phyloP scores from a whole-genome alignment of 2,113 vertebrate species.

The Pelusios castaneus region DNA sequence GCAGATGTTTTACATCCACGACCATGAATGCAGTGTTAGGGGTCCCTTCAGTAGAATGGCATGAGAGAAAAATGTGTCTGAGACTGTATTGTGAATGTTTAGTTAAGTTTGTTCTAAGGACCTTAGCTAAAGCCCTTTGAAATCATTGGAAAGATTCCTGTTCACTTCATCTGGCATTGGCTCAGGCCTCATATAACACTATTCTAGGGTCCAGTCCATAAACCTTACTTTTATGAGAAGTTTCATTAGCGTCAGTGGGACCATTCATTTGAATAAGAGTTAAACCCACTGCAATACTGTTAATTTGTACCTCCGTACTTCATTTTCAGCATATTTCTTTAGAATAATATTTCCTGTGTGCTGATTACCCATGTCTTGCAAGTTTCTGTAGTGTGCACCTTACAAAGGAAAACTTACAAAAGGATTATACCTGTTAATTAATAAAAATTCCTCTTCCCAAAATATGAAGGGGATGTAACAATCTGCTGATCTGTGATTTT shows the following conservation, averaged over 20 bases:
- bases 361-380: not conserved
- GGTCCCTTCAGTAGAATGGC: not conserved
- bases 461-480: not conserved
- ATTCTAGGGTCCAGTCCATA: not conserved
- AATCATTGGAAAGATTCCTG: not conserved
- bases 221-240: not conserved
- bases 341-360: not conserved
- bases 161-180: fast-evolving
- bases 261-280: not conserved
- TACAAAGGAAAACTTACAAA: not conserved
- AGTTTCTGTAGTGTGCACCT: not conserved
- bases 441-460: not conserved
- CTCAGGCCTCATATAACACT: not conserved
- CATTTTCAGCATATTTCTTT: not conserved
- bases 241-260: not conserved
- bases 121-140: not conserved
- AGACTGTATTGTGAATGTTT: not conserved
- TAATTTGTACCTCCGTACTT: not conserved
- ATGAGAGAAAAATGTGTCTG: not conserved
- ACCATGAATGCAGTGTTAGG: not conserved
- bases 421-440: not conserved
- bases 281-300: not conserved
- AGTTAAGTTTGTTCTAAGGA: not conserved
- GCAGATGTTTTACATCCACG: not conserved
- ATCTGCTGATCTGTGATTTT: not conserved